A percentile compares a stretch with the other conserved stretches of the same genome.
Conservation (phyloP, 2,888 invertebrate genomes). For the Drosophila quasianomalipes region DNA sequence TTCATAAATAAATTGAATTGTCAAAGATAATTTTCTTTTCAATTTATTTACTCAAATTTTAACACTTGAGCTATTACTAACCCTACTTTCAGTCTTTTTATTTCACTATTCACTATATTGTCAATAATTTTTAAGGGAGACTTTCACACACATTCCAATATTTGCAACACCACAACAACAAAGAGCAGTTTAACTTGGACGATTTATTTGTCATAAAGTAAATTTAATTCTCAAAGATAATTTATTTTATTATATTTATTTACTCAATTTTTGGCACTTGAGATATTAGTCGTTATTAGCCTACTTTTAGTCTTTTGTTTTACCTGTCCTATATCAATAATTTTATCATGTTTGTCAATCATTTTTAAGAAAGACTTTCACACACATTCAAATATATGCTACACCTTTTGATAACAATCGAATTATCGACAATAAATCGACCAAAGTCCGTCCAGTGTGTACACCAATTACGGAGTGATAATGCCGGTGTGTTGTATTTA, state of each 20-base stretch:
- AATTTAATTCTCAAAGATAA: not conserved
- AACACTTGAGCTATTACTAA: not conserved
- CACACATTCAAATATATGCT: too few species aligned
- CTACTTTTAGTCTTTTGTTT: too few species aligned
- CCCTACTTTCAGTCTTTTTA: too few species aligned
- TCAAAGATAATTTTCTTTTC: not conserved
- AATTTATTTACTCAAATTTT: not conserved
- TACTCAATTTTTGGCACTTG: not conserved
- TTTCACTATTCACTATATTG: too few species aligned
- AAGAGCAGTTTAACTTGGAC: not conserved
- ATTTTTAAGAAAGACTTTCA: not conserved
- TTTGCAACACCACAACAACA: too few species aligned
- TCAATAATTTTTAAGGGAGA: not conserved
- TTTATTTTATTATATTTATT: not conserved
- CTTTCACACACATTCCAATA: not conserved
- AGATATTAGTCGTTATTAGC: not conserved
- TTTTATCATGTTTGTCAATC: too few species aligned
- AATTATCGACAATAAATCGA: not conserved
- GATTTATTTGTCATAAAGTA: not conserved
- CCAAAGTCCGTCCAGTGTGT: constrained; percentile 29
- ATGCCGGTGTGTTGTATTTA: constrained; percentile 25
- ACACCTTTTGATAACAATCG: not conserved
- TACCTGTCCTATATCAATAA: too few species aligned
- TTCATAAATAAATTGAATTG: not conserved
- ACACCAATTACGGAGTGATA: not conserved